Base-by-base conservation (phyloP, 2,888 invertebrate species). In the Subacronicta megacephala region DNA sequence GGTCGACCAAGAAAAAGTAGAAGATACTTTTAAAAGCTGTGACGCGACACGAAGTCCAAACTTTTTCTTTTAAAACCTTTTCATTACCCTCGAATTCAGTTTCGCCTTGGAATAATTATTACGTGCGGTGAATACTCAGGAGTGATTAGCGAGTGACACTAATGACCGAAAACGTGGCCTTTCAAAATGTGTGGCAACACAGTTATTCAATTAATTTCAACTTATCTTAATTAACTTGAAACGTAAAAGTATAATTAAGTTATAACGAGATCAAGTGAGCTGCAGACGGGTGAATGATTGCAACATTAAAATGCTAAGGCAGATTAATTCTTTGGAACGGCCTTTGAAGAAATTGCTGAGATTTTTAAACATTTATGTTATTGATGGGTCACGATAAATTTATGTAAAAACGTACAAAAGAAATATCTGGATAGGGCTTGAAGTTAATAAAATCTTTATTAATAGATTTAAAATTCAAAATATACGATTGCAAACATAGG, bases 51-150 rank as follows among this genome's bases (percentile, higher is more conserved):
- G 62, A 53, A 67, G 55, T 57, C 51, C 47, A 49, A 33, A 78
- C 72, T 78, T 79, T 75, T 56, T 36, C 53, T 63, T 70, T 73
- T 65, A 72, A 69, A 81, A 75, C 74, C 75, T 80, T 76, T 80
- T 77, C 75, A 80, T 77, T 77, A 77, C 55, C 58, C 59, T 51
- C 58, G 63, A 62, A 80, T 77, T 81, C 64, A 74, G 53, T 56
- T 58, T 33, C 44, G 74, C 42, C 62, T 55, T 51, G n/a, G 68
- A 72, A 70, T 80, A 77, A 80, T 79, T 66, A 76, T 78, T 68
- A 72, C 78, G 80, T 80, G 80, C 67, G 54, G 35, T 42, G 80
- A 81, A 78, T 81, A 59, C 58, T 61, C 47, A 45, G 60, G 60
- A 71, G 74, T 77, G 65, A 79, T 80, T 75, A 75, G 62, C 49